These are phyloP conservation scores for Meandrina meandrites DNA, from an alignment of 92 coral and sea anemone genomes.

Conservation along the genomic window DNA sequence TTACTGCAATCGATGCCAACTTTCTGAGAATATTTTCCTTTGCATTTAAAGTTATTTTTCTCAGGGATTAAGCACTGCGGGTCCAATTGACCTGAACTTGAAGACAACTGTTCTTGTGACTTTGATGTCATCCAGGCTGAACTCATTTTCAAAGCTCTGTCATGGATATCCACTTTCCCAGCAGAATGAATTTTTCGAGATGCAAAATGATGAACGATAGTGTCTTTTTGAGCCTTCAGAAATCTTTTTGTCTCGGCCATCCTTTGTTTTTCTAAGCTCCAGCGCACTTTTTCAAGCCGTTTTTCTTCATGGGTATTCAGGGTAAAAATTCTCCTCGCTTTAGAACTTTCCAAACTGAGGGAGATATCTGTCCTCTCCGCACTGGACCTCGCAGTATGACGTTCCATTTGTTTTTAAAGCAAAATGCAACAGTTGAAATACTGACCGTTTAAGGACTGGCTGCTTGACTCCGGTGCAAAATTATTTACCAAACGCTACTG, in stretches of 20 bases:
- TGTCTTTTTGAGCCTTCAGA: slow-evolving; percentile 12
- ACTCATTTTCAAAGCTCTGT: background rate
- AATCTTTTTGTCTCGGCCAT: slow-evolving; percentile 10
- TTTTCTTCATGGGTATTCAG: slow-evolving; percentile 35
- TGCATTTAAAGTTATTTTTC: background rate
- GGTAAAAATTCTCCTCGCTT: slow-evolving; percentile 13
- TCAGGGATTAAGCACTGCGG: background rate
- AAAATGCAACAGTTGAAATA: background rate
- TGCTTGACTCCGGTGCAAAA: background rate
- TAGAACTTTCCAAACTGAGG: slow-evolving; percentile 9
- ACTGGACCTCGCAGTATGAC: background rate
- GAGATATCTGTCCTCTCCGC: background rate
- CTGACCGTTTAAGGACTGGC: background rate
- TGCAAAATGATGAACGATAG: background rate
- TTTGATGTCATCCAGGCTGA: background rate
- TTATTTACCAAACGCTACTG: background rate
- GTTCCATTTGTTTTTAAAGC: slow-evolving; percentile 7
- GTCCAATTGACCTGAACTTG: background rate
- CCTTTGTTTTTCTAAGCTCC: slow-evolving; percentile 23
- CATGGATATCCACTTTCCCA: background rate
- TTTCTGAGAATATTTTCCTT: slow-evolving; percentile 14
- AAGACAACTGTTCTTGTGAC: background rate
- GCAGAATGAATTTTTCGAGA: slow-evolving; percentile 4
- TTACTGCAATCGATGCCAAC: background rate
- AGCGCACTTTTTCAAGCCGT: slow-evolving; percentile 1